Base-by-base conservation (phyloP, 1,140 invertebrate species). In the Littorina saxatilis region DNA sequence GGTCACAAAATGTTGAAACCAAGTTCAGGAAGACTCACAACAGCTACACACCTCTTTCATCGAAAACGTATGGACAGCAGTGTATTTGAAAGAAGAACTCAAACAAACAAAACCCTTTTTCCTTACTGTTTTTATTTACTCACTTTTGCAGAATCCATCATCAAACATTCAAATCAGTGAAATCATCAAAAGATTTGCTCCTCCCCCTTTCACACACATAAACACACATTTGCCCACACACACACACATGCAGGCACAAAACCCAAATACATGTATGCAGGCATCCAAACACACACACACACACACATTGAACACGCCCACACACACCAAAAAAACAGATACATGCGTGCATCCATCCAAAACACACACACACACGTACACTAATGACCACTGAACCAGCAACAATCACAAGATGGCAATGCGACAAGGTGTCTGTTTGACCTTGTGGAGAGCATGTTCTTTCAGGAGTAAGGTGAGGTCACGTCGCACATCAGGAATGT, bases 401-500 rank as follows among this genome's bases (percentile, higher is more conserved):
- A 47, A 47, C 39, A 55, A 55, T 55, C 47, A 77, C 27, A 79
- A 66, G 55, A 66, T 43, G 23, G 58, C 76, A 66, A 78, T 66
- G 1, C 50, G 43, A 20, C 76, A 78, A 2, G 29, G 55, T 0
- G 76, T 63, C 23, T 43, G 11, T 20, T 78, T 63, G 23, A 84
- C 79, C 29, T 63, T 63, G 17, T 80, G 72, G 15, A 84, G 20
- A 13, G 82, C 27, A 75, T 52, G 39, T 17, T 81, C 81, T 47
- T 75, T 80, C 13, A 83, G 72, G 15, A 86, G 73, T 2, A 61
- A 52, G 40, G 86, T 75, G 0, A 91, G 78, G 47, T 90, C 88
- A 52, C 73, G 73, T 63, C 83, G 80, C 1, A 90, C 79, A 72
- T 91, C 89, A 35, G 88, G 89, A 73, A 90, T 87, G 78, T 91